Base-by-base conservation (phyloP, 2,888 invertebrate genomes). In the Troglohyphantes excavatus region DNA sequence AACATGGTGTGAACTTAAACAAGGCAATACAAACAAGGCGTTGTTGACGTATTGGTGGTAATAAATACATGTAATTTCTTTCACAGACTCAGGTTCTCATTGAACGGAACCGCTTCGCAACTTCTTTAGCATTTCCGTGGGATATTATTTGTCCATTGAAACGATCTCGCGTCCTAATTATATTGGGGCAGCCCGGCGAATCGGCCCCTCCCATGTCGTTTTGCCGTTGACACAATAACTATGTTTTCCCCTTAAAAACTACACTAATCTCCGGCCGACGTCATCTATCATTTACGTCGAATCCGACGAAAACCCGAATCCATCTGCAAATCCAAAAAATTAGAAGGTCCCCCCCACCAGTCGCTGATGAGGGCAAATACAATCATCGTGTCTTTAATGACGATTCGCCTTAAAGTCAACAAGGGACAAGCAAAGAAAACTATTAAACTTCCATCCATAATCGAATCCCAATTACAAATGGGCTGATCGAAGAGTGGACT, bases 391-490 rank as follows among this genome's bases (percentile, higher is more conserved):
- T 26, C 53, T 73, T 65, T 67, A 70, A 86, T 68, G 85, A 70
- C 46, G 76, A 78, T 78, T 78, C 27, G n/a, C 72, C n/a, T 43
- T 19, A 26, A 53, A 27, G n/a, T 29, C 17, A 26, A 6, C 33
- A 17, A 27, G 61, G 59, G n/a, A 23, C 39, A 73, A 76, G 17
- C 46, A 33, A 61, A 59, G 68, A 76, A 75, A 78, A 78, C 85
- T 86, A 86, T 86, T 78, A 86, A 86, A 86, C 43, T 68, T 59
- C 85, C 53, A 86, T 78, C 85, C 70, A 78, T 86, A 78, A 86
- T 86, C 39, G 59, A 43, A 59, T 73, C 46, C 33, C 75, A 76
- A 82, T 82, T 82, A 82, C 72, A 82, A 82, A 39, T 21, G 26
- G 17, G 26, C 53, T 29, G n/a, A 53, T 53, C 53, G 65, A 72